phyloP scores from a whole-genome alignment of 64 coral and sea anemone genomes.

The Pocillopora damicornis region DNA sequence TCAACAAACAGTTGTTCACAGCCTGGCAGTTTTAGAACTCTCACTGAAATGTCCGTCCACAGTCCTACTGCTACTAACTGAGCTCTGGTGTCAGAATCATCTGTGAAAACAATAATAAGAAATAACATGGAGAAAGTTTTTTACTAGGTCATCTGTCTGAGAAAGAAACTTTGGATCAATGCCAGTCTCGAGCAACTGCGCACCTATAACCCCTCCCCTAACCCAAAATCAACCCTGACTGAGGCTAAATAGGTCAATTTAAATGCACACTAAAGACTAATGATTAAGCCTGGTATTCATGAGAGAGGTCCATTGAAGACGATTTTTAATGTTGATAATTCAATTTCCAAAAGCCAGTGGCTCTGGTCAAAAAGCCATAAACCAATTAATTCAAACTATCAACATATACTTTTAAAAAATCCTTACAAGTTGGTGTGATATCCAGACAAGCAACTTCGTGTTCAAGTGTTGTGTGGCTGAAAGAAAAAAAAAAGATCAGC shows the following conservation, averaged over 20 bases:
- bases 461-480: slow-evolving; percentile 73
- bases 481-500: background rate
- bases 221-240: too few species aligned
- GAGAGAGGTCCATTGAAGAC: too few species aligned
- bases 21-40: slow-evolving; percentile 74
- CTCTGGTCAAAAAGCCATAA: background rate
- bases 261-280: too few species aligned
- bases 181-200: too few species aligned
- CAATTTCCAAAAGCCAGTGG: too few species aligned
- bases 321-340: too few species aligned
- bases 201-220: too few species aligned
- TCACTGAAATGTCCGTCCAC: slow-evolving; percentile 94
- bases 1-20: slow-evolving; percentile 77
- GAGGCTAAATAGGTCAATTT: too few species aligned
- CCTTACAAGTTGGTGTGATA: slow-evolving; percentile 73
- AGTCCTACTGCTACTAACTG: slow-evolving; percentile 81
- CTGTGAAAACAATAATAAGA: slow-evolving; percentile 9
- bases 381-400: background rate
- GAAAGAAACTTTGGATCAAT: too few species aligned
- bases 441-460: slow-evolving; percentile 98
- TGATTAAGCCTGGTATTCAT: too few species aligned
- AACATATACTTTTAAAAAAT: background rate
- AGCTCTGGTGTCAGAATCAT: slow-evolving; percentile 47
- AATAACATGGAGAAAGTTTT: background rate
- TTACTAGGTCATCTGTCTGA: too few species aligned